Conservation (phyloP, 1,140 invertebrate genomes). For the Rhagoletis zephyria region DNA sequence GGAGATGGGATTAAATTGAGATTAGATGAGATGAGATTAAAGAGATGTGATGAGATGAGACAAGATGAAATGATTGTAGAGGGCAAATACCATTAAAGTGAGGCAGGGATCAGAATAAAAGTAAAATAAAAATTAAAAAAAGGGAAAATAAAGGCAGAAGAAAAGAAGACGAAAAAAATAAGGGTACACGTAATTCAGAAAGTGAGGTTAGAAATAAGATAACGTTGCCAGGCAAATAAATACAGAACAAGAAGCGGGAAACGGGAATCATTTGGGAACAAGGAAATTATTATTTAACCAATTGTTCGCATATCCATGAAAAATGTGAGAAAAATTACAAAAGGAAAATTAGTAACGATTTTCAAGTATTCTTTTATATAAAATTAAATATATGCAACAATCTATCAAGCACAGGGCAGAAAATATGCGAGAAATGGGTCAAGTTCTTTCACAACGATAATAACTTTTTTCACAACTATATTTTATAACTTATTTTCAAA, state of each 20-base stretch:
- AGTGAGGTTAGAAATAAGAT: background rate
- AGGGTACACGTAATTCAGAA: background rate
- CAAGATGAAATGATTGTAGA: too few species aligned
- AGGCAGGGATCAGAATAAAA: too few species aligned
- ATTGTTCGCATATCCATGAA: conserved; percentile 24
- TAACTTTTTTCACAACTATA: background rate
- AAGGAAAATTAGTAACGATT: conserved; percentile 7
- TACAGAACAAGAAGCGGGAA: background rate
- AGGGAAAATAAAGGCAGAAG: too few species aligned
- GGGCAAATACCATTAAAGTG: too few species aligned
- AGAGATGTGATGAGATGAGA: too few species aligned
- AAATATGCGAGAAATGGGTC: conserved; percentile 7
- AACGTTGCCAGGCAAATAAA: background rate
- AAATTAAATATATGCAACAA: background rate
- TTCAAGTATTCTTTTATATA: background rate
- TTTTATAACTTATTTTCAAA: background rate
- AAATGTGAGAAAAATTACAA: conserved; percentile 1
- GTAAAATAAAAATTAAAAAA: background rate
- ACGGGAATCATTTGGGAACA: background rate
- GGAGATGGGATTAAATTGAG: too few species aligned
- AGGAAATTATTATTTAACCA: conserved; percentile 11
- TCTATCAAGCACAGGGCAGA: conserved; percentile 22
- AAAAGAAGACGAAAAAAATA: too few species aligned
- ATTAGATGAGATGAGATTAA: too few species aligned
- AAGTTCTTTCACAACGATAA: background rate